Evolutionary conservation across 2,797 vertebrate genomes (phyloP).

Genomic region (Chrysocyon brachyurus): DNA sequence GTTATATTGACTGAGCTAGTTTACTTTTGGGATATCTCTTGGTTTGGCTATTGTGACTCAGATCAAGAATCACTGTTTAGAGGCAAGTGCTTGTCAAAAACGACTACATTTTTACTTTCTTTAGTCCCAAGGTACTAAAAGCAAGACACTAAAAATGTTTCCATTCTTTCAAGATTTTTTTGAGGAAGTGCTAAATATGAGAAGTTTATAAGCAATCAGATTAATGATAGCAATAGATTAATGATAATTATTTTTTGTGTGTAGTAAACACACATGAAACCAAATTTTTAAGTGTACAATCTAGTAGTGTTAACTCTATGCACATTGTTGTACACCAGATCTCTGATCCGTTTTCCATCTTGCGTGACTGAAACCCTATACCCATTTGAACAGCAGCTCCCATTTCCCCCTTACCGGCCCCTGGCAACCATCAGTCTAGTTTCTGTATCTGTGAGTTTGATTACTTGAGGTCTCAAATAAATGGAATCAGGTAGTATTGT

Average conservation of each 20-base stretch:
- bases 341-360: background rate
- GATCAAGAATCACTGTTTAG: background rate
- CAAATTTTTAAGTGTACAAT: background rate
- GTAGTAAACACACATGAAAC: background rate
- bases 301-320: background rate
- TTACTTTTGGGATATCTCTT: background rate
- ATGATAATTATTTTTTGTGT: background rate
- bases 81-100: background rate
- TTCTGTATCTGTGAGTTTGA: background rate
- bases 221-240: background rate
- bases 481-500: background rate
- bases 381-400: background rate
- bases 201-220: background rate
- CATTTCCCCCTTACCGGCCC: background rate
- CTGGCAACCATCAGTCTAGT: background rate
- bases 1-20: background rate
- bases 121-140: background rate
- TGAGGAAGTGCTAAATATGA: background rate
- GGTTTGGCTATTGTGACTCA: background rate
- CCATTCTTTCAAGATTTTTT: background rate
- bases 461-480: background rate
- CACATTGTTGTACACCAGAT: background rate
- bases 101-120: background rate
- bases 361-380: background rate
- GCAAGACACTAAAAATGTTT: background rate